Conservation (phyloP, 2,797 vertebrate genomes). For the Ptychobarbus kaznakovi region DNA sequence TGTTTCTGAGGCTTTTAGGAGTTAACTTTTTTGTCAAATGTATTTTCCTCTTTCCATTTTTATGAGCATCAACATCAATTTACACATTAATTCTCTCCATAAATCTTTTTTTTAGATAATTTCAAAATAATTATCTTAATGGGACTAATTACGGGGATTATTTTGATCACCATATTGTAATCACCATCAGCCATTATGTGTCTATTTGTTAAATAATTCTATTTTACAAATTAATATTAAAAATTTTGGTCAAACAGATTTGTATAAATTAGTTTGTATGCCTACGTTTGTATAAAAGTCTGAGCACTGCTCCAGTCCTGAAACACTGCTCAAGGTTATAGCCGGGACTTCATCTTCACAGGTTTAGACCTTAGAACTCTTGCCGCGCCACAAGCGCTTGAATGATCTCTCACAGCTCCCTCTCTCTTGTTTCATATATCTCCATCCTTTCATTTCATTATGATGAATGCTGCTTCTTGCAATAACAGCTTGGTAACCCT, state of each 20-base stretch:
- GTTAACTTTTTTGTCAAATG: too few species aligned
- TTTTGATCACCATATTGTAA: not conserved
- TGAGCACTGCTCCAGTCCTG: not conserved
- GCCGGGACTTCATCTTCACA: not conserved
- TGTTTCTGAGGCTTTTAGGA: too few species aligned
- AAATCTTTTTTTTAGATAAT: not conserved
- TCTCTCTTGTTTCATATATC: conserved; percentile 32
- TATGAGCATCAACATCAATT: not conserved
- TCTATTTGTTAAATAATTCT: not conserved
- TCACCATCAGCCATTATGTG: not conserved
- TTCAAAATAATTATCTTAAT: not conserved
- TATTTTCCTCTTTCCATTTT: not conserved
- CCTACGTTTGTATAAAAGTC: too few species aligned
- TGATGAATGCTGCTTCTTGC: conserved; percentile 27
- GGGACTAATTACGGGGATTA: not conserved
- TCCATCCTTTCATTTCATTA: conserved; percentile 18
- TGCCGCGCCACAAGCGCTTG: not conserved
- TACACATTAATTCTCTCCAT: not conserved
- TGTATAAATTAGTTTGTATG: not conserved
- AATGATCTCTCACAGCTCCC: conserved; percentile 44
- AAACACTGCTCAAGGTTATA: not conserved
- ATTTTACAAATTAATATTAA: not conserved
- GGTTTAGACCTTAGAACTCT: not conserved
- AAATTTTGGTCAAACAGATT: not conserved
- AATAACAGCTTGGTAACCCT: conserved; percentile 34